Evolutionary conservation across 2,797 vertebrate genomes (phyloP), one percentile per base, ranked within the genome.

Genomic region (Haliaeetus albicilla): DNA sequence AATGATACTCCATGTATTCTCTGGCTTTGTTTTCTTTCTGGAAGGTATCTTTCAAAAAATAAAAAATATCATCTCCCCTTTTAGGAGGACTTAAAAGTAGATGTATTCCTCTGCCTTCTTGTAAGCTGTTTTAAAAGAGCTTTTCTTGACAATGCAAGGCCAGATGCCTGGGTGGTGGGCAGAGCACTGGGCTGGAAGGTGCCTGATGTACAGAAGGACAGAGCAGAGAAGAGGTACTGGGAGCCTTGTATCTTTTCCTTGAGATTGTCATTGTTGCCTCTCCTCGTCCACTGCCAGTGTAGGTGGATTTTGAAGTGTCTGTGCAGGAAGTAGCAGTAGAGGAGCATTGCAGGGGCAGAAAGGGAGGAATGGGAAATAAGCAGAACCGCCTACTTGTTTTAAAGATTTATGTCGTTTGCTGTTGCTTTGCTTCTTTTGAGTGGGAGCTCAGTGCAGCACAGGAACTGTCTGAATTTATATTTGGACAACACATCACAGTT

Each of bases 381-480:
- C 67, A 94, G 91, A 90, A 84, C 85, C 31, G 2, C 90, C 85
- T 71, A 84, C 82, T 0, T 25, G 39, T 94, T 94, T 93, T 56
- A 37, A 91, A 88, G 74, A 69, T 69, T 18, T 70, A 7, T 90
- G 43, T 79, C 8, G 4, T 46, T 89, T 83, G 54, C 9, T 94
- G 78, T 81, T 88, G 41, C 84, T 63, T 84, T 5, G 2, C 54
- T 75, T 61, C 51, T 88, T 91, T 84, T 95, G 85, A 76, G 89
- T 96, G 93, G 89, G 95, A 96, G 73, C 46, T 92, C 48, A 63
- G 92, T 91, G 69, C 61, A 64, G 85, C 76, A 41, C 28, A 90
- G 85, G 48, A 93, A 74, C 69, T 73, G 24, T 87, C 70, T 92
- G 73, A 39, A n/a, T 84, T 95, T 63, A 13, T 95, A 73, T 97